Conservation (phyloP, 2,113 vertebrate genomes). For the Hypocryptadius cinnamomeus region DNA sequence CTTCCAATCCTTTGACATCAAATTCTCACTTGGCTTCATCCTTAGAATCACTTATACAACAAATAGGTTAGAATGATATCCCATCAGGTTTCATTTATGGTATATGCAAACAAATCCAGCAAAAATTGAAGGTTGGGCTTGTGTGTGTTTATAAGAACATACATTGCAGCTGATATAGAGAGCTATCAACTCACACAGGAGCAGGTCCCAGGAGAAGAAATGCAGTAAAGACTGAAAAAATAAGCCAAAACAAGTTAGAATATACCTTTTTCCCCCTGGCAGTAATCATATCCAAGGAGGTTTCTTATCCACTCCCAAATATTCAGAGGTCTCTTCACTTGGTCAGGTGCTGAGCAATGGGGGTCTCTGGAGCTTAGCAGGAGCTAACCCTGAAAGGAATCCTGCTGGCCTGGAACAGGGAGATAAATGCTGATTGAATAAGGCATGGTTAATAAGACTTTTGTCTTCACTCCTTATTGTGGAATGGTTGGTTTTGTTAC, state of each 20-base stretch:
- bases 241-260: neutral
- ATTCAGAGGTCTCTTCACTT: neutral
- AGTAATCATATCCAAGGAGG: neutral
- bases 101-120: neutral
- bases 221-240: neutral
- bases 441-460: slow-evolving; percentile 52
- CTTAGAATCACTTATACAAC: neutral
- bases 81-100: neutral
- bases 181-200: neutral
- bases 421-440: slow-evolving; percentile 43
- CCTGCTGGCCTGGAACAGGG: neutral
- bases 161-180: neutral
- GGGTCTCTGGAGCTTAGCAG: neutral
- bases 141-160: rapidly evolving
- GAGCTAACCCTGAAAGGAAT: neutral
- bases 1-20: neutral
- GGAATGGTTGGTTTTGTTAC: slow-evolving; percentile 49
- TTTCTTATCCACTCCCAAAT: neutral
- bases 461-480: slow-evolving; percentile 59
- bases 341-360: neutral
- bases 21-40: neutral
- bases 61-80: neutral
- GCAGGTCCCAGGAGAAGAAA: neutral
- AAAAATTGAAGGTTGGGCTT: neutral
- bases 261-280: neutral